Conservation (phyloP, 2,797 vertebrate genomes). For the Phylloscopus collybita region DNA sequence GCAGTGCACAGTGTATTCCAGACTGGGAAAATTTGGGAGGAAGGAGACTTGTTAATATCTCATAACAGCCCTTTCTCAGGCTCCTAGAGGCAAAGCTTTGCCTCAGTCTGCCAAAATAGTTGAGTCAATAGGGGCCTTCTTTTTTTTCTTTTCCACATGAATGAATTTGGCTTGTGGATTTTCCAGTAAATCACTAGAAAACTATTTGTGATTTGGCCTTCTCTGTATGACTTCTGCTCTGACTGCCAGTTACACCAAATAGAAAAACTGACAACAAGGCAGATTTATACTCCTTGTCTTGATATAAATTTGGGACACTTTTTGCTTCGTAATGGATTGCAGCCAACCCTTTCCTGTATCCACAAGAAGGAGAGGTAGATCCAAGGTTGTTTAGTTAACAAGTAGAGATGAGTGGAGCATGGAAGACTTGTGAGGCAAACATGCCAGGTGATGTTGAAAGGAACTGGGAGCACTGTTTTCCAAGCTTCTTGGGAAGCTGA, state of each 20-base stretch:
- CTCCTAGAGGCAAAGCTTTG: neutral
- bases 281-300: neutral
- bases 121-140: neutral
- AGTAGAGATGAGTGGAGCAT: neutral
- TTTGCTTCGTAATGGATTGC: neutral
- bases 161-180: slow-evolving; percentile 7
- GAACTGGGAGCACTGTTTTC: neutral
- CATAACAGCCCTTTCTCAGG: neutral
- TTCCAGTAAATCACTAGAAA: slow-evolving; percentile 48
- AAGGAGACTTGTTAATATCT: neutral
- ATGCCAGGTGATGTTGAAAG: neutral
- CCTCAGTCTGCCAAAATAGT: neutral
- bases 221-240: neutral
- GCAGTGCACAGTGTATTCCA: neutral
- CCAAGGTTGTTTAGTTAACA: neutral
- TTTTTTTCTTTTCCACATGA: neutral
- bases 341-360: neutral
- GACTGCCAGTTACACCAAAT: neutral
- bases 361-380: neutral
- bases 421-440: neutral
- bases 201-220: slow-evolving; percentile 40
- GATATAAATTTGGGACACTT: neutral
- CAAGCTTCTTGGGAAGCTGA: neutral
- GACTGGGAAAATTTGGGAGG: neutral
- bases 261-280: slow-evolving; percentile 18